Base-by-base conservation (phyloP, 2,797 vertebrate genomes). In the Taeniopygia guttata region DNA sequence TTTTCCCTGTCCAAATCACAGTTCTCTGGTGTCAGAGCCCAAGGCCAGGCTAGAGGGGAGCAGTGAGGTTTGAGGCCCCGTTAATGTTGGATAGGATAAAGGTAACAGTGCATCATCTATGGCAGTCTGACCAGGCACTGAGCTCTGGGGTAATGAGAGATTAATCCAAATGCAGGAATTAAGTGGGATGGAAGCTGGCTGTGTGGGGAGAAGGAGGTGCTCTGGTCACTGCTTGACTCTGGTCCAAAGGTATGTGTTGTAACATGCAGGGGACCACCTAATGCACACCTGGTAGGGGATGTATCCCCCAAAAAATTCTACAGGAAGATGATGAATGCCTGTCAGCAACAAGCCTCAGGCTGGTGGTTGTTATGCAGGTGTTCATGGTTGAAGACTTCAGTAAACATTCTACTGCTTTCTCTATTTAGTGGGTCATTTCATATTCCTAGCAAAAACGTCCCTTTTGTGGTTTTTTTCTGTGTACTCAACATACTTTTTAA, bases 71-170 rank as follows among this genome's bases (percentile, higher is more conserved):
- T 73, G 83, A 90, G 56, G 45, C 34, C 16, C 19, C 0, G 0
- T 36, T 36, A 34, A 45, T 77, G 27, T 73, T 56, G 27, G 83
- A 5, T 9, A 30, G 73, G 43, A 46, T 77, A 17, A 81, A 80
- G 56, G 36, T 55, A 32, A 36, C 4, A 26, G 46, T 55, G 77
- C 22, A 16, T 60, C 22, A 16, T 60, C 25, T 55, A 5, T 64
- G n/a, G 48, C 46, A 3, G 1, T 23, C 38, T 64, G 63, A 59
- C 32, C 36, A n/a, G 72, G 49, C 60, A 13, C 0, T 0, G 51
- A 25, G 40, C 68, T 91, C 42, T 0, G 0, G 75, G 55, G 11
- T 52, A 16, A 51, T 23, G 32, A 64, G 87, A 58, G 76, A 62
- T 52, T 1, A 58, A 74, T 79, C 74, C 4, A 9, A n/a, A 6